Base-by-base conservation (phyloP, 2,797 vertebrate genomes). In the Limnodromus scolopaceus region DNA sequence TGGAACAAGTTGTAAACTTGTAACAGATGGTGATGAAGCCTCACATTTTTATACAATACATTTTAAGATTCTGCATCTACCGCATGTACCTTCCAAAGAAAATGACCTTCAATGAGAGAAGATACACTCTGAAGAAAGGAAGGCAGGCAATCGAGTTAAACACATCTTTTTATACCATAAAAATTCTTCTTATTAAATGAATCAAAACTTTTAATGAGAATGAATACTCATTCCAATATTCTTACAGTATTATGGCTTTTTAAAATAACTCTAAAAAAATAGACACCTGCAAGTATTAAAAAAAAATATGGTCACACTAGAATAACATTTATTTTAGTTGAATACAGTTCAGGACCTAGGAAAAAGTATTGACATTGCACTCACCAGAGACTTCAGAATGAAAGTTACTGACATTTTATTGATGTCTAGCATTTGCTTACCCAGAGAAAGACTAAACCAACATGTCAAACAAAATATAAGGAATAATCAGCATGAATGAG, bases 1-100 rank as follows among this genome's bases (percentile, higher is more conserved):
- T 91, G 93, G 95, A 97, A 97, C 96, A 98, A 96, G 97, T 96
- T 98, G 96, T 97, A 98, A 98, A 98, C 97, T 97, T 97, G 95
- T 97, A 98, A 98, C 97, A 98, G 97, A 98, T 98, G 97, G 97
- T 96, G 96, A 98, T 98, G 97, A 98, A 98, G 95, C 96, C 95
- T 97, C 95, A 96, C 89, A 97, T 97, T 97, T 98, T 97, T 98
- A 97, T 97, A 97, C 95, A 98, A 97, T 98, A 95, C 94, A 95
- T 96, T 97, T 97, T 96, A 93, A 97, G 96, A 98, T 97, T 97
- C 97, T 98, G 91, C 92, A 96, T 97, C 92, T 97, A 97, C 87
- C 76, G 84, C 95, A 81, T 96, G 92, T 94, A 96, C 96, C 96
- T 98, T 97, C 93, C 94, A 97, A 96, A 90, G 97, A 97, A 98